These are phyloP conservation scores for Triplophysa bombifrons DNA, from an alignment of 2,797 vertebrate genomes.

Conservation along the genomic window DNA sequence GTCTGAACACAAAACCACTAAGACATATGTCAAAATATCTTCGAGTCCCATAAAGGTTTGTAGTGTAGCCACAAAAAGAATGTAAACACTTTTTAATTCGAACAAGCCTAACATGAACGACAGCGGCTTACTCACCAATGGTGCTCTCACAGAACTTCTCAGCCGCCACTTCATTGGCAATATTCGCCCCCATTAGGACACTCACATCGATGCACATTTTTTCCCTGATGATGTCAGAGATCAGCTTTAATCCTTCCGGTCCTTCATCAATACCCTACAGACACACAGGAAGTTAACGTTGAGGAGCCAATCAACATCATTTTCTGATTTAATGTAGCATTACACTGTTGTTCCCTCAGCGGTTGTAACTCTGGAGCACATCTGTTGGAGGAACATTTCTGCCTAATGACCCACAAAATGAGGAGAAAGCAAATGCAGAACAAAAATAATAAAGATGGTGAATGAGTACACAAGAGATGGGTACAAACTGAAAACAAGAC, in stretches of 20 bases:
- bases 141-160: constrained; percentile 94
- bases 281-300: constrained; percentile 36
- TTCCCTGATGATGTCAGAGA: constrained; percentile 91
- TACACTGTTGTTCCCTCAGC: constrained; percentile 6
- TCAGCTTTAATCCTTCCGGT: constrained; percentile 86
- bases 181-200: constrained; percentile 93
- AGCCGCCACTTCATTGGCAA: constrained; percentile 89
- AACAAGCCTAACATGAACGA: not conserved
- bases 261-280: constrained; percentile 88
- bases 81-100: not conserved
- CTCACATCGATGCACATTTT: constrained; percentile 92
- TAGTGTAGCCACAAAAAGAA: too few relatives aligned
- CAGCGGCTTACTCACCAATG: constrained; percentile 77
- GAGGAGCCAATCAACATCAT: not conserved
- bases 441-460: constrained; percentile 31
- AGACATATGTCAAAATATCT: too few relatives aligned
- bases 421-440: constrained; percentile 32
- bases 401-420: constrained; percentile 52
- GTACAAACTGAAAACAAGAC: constrained; percentile 5
- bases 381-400: constrained; percentile 32
- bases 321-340: constrained; percentile 32
- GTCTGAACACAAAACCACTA: too few relatives aligned
- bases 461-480: constrained; percentile 26
- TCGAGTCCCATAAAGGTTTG: too few relatives aligned
- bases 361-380: constrained; percentile 33